phyloP scores from a whole-genome alignment of 2,888 invertebrate genomes.

The Lasioglossum lativentre region DNA sequence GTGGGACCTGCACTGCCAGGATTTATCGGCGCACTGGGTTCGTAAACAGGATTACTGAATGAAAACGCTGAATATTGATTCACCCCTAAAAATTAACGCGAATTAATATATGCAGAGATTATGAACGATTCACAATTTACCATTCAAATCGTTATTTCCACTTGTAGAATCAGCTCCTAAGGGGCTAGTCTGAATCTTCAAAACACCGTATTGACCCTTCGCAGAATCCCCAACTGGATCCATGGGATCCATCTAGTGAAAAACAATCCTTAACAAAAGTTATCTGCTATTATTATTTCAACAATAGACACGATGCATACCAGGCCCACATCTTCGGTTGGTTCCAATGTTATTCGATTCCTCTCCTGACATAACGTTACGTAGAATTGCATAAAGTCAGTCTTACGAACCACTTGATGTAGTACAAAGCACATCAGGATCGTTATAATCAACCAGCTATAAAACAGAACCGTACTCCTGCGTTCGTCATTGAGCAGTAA shows the following conservation, averaged over 20 bases:
- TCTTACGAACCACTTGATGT: constrained; percentile 91
- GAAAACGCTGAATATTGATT: constrained; percentile 88
- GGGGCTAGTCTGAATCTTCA: constrained; percentile 91
- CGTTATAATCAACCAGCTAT: constrained; percentile 91
- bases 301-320: constrained; percentile 84
- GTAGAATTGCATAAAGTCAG: constrained; percentile 94
- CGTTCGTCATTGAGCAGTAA: constrained; percentile 91
- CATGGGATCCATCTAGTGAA: constrained; percentile 87
- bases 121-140: constrained; percentile 58
- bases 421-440: constrained; percentile 91
- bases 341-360: constrained; percentile 92
- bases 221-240: constrained; percentile 85
- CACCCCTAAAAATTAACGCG: constrained; percentile 78
- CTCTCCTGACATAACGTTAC: constrained; percentile 90
- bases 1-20: constrained; percentile 86
- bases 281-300: background rate
- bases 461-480: constrained; percentile 94
- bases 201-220: constrained; percentile 89
- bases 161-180: constrained; percentile 79
- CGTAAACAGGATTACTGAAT: constrained; percentile 94
- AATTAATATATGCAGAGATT: background rate
- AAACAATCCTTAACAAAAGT: background rate
- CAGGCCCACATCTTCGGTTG: constrained; percentile 93
- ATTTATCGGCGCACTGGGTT: constrained; percentile 88
- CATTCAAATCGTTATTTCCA: constrained; percentile 76